These are phyloP conservation scores for Anguilla marmorata DNA, from an alignment of 2,797 vertebrate species.

Conservation along the genomic window DNA sequence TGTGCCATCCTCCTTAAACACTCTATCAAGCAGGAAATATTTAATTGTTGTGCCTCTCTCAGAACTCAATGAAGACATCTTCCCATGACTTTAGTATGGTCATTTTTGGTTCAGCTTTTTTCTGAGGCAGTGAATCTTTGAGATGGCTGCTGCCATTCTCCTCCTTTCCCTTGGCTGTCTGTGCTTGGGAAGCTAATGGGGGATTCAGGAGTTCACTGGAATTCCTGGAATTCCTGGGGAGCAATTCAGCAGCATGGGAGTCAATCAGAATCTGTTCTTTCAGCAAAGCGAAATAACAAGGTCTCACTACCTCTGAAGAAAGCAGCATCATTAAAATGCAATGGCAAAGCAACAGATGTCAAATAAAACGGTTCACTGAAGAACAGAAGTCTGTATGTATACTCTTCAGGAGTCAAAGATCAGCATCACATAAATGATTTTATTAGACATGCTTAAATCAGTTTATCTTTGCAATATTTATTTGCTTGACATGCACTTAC, in stretches of 20 bases:
- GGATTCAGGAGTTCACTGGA: background rate
- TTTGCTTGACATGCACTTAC: background rate
- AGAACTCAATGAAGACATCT: background rate
- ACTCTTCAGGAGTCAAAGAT: background rate
- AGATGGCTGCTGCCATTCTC: background rate
- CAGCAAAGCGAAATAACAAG: background rate
- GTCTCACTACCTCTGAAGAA: background rate
- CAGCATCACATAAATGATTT: background rate
- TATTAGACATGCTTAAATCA: background rate
- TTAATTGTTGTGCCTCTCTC: background rate
- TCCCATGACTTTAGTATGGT: background rate
- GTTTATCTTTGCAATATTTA: background rate
- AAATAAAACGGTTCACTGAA: background rate
- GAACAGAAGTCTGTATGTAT: background rate
- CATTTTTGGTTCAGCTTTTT: background rate
- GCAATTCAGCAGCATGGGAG: conserved; percentile 3
- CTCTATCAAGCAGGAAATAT: background rate
- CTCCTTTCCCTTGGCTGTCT: background rate
- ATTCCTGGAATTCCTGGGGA: conserved; percentile 13
- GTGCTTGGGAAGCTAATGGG: background rate
- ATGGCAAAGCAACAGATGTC: background rate
- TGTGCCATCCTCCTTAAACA: background rate
- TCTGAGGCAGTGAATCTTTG: background rate
- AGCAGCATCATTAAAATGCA: background rate
- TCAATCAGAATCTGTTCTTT: conserved; percentile 17